Conservation (phyloP, 2,113 vertebrate species). For the Psittacara wagleri region DNA sequence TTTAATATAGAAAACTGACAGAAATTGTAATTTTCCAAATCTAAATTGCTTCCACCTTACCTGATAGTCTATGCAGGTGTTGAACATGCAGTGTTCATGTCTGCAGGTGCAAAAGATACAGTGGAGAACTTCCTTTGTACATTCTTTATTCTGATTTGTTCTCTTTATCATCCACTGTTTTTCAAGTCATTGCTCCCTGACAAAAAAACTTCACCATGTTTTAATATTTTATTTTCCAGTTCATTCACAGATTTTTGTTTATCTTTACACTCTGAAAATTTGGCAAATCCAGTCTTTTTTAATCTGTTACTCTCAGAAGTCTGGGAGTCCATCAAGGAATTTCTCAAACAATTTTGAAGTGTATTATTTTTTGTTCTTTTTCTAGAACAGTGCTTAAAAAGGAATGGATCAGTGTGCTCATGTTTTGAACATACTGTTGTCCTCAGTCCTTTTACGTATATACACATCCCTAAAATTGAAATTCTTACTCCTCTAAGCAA, state of each 20-base stretch:
- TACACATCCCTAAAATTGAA: background rate
- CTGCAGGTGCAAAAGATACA: background rate
- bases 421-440: background rate
- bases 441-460: background rate
- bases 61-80: background rate
- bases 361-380: background rate
- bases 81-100: background rate
- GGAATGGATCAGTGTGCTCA: background rate
- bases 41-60: background rate
- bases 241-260: background rate
- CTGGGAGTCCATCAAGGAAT: background rate
- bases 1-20: background rate
- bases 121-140: background rate
- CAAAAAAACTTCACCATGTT: background rate
- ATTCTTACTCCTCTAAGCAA: background rate
- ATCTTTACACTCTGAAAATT: background rate
- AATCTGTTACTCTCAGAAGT: background rate
- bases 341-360: background rate
- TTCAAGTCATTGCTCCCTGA: background rate
- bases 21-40: background rate
- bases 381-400: background rate
- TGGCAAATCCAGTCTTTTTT: background rate
- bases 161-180: background rate
- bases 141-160: background rate
- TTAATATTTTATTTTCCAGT: background rate